Evolutionary conservation across 2,113 vertebrate species (phyloP).

Genomic region (Myrmecobius fasciatus): DNA sequence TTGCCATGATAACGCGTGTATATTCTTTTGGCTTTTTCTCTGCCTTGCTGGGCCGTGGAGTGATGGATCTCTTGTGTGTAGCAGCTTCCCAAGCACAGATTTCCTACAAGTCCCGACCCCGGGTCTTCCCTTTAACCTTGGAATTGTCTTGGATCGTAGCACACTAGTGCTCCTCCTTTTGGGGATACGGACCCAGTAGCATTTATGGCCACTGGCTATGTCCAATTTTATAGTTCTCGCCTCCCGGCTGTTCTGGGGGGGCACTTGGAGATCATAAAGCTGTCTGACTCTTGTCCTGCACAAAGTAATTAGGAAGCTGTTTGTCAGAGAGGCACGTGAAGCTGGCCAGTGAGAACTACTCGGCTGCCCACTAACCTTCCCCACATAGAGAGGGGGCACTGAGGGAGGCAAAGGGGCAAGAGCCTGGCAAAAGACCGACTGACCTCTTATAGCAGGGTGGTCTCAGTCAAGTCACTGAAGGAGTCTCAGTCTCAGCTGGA

Average conservation of each 20-base stretch:
- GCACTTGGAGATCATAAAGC: neutral
- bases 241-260: no score
- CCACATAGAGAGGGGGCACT: fast-evolving
- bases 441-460: neutral
- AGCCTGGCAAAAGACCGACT: neutral
- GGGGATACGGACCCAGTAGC: no score
- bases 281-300: neutral
- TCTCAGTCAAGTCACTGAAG: neutral
- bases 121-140: neutral
- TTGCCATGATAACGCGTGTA: neutral
- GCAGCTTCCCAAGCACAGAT: neutral
- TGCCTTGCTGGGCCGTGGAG: neutral
- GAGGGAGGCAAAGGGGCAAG: neutral
- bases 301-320: neutral
- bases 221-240: no score
- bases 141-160: neutral
- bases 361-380: neutral
- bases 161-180: neutral
- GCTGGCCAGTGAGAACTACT: neutral
- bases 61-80: neutral
- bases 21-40: neutral
- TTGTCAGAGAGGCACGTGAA: neutral
- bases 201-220: no score
- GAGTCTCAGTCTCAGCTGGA: neutral
- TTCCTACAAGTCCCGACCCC: neutral